These are phyloP conservation scores for Frankliniella intonsa DNA, from an alignment of 2,888 invertebrate genomes.

Conservation along the genomic window DNA sequence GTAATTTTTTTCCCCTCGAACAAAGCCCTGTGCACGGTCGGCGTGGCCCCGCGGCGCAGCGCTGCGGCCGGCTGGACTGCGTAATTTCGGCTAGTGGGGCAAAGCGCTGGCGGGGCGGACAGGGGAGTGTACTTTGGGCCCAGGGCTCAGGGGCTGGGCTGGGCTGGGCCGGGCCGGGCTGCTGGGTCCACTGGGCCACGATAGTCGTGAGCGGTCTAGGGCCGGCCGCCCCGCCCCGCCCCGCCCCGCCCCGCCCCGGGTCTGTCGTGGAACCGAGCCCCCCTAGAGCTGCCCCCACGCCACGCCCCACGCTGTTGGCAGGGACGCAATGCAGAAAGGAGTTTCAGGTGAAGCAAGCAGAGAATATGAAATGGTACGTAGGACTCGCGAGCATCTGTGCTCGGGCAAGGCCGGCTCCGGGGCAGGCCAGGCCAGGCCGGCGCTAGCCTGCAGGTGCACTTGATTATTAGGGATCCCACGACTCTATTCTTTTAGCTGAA, in stretches of 20 bases:
- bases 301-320: neutral
- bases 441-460: neutral
- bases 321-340: neutral
- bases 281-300: neutral
- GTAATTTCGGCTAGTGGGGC: neutral
- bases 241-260: neutral
- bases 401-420: neutral
- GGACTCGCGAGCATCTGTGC: neutral
- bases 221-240: neutral
- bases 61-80: neutral
- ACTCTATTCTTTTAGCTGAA: neutral
- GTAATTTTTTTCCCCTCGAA: too few species aligned
- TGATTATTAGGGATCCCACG: neutral
- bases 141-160: neutral
- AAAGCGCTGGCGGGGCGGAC: neutral
- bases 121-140: slow-evolving; percentile 4
- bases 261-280: neutral
- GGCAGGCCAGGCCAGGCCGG: neutral
- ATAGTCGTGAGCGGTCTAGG: neutral
- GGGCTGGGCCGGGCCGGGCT: neutral
- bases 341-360: neutral
- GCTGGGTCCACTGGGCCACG: neutral
- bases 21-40: neutral
- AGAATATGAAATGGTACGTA: slow-evolving; percentile 1
- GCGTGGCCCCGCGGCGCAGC: neutral